Evolutionary conservation across 2,888 invertebrate species (phyloP).

Genomic region (Steinernema scapterisci): DNA sequence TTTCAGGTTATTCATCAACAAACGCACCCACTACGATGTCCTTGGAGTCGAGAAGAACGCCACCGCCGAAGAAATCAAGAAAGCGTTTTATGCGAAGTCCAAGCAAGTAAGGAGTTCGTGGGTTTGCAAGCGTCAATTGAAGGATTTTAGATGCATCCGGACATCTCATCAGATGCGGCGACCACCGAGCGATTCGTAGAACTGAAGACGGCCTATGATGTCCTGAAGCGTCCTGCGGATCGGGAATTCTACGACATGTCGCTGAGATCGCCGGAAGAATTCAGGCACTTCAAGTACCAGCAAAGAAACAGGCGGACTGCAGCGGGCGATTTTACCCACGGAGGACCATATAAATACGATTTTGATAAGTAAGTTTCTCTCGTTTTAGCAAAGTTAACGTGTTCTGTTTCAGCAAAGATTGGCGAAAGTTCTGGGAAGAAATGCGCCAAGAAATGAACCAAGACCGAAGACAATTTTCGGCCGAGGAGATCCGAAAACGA

Average conservation of each 20-base stretch:
- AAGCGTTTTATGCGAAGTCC: conserved; percentile 59
- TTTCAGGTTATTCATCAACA: background rate
- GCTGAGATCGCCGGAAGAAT: conserved; percentile 10
- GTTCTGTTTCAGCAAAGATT: background rate
- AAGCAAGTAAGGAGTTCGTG: conserved; percentile 49
- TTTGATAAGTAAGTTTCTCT: background rate
- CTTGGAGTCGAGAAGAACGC: conserved; percentile 53
- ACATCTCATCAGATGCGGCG: conserved; percentile 37
- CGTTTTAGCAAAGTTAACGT: background rate
- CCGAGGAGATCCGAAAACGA: conserved; percentile 37
- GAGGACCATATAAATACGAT: conserved; percentile 13
- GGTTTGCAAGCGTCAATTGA: background rate
- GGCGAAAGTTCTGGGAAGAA: background rate
- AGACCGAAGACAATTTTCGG: conserved; percentile 34
- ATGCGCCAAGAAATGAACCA: background rate
- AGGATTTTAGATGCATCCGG: conserved; percentile 57
- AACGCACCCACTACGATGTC: conserved; percentile 45
- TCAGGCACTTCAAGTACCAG: background rate
- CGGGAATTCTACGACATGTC: conserved; percentile 38
- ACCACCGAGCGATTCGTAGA: conserved; percentile 54
- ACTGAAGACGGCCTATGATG: conserved; percentile 58
- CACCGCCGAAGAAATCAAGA: conserved; percentile 54
- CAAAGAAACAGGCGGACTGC: background rate
- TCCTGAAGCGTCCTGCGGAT: conserved; percentile 55
- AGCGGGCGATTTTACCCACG: background rate